Percentiles rank a stretch among this genome's conserved stretches.
These are phyloP conservation scores for Empidonax traillii DNA, from an alignment of 2,113 vertebrate genomes.

Conservation along the genomic window DNA sequence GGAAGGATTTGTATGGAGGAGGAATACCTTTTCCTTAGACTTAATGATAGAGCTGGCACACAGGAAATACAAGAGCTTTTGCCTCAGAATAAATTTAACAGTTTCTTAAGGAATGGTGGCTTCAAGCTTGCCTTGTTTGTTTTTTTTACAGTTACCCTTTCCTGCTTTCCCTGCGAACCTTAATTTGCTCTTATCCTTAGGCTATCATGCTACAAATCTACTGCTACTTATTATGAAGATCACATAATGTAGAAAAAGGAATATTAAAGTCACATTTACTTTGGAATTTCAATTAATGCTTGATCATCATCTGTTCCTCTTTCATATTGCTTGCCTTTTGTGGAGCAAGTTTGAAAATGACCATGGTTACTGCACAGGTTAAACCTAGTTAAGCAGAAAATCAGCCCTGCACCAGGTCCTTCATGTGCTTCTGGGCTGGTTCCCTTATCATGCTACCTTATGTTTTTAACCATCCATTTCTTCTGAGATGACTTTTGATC, in stretches of 20 bases:
- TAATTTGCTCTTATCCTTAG: neutral
- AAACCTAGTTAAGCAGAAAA: neutral
- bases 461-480: neutral
- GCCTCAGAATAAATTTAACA: neutral
- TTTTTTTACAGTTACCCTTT: neutral
- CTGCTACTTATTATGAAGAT: neutral
- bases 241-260: neutral
- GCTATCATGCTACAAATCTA: neutral
- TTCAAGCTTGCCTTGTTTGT: neutral
- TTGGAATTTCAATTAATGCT: neutral
- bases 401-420: neutral
- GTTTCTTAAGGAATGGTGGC: neutral
- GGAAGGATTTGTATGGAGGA: neutral
- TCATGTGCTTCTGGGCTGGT: neutral
- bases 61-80: neutral
- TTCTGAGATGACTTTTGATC: neutral
- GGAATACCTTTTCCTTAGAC: neutral
- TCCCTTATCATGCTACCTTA: neutral
- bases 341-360: neutral
- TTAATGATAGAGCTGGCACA: neutral
- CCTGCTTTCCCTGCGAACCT: neutral
- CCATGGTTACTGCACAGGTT: neutral
- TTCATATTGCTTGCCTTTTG: neutral
- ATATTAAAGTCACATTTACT: neutral
- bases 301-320: accelerated